Conservation (phyloP, 2,113 vertebrate species). For the Oophaga pumilio region DNA sequence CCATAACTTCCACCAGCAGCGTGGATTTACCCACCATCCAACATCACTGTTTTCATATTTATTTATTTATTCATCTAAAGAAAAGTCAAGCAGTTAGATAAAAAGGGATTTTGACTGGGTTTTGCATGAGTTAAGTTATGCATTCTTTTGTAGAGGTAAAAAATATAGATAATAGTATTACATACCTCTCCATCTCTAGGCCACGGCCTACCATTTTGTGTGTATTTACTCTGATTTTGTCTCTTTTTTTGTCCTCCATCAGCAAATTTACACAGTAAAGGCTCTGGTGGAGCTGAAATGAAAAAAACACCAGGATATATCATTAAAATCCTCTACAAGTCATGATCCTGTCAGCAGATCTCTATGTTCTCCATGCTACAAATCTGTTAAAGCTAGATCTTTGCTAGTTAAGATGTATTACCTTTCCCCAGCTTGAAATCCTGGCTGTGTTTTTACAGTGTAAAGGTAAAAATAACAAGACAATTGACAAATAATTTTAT, state of each 20-base stretch:
- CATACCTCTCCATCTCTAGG: slow-evolving; percentile 96
- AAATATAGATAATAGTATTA: slow-evolving; percentile 40
- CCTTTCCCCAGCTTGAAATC: slow-evolving; percentile 64
- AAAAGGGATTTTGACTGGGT: background rate
- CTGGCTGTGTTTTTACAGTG: slow-evolving; percentile 69
- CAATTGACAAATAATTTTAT: background rate
- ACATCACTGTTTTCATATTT: background rate
- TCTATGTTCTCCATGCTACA: slow-evolving; percentile 68
- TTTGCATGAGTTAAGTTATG: background rate
- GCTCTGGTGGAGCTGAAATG: slow-evolving; percentile 89
- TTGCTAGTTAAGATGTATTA: slow-evolving; percentile 73
- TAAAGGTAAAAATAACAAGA: slow-evolving; percentile 62
- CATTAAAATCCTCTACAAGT: slow-evolving; percentile 70
- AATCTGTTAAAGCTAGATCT: slow-evolving; percentile 74
- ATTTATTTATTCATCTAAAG: no score
- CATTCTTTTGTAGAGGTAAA: background rate
- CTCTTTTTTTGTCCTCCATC: slow-evolving; percentile 97
- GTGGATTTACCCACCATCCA: background rate
- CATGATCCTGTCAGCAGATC: slow-evolving; percentile 67
- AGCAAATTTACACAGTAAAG: slow-evolving; percentile 98
- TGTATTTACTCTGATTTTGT: slow-evolving; percentile 97
- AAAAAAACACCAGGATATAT: slow-evolving; percentile 71
- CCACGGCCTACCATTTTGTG: slow-evolving; percentile 95
- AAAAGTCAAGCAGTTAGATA: background rate
- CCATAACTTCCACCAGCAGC: background rate